A percentile compares a stretch with the other conserved stretches of the same genome.
phyloP scores from a whole-genome alignment of 2,888 invertebrate genomes.

The Tanytarsus gracilentus region DNA sequence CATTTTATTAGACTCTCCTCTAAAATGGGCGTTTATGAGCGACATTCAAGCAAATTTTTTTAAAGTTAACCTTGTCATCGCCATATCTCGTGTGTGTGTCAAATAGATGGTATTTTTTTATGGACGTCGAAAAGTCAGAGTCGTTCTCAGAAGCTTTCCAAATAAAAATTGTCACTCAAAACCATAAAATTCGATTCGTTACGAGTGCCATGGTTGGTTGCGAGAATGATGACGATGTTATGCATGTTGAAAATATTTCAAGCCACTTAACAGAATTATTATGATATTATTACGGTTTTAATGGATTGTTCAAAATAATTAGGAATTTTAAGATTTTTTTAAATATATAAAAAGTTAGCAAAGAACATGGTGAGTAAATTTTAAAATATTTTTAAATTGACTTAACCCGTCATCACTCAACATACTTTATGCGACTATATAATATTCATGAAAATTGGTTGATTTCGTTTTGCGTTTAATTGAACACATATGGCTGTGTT shows the following conservation, averaged over 20 bases:
- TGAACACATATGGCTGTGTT: constrained; percentile 28
- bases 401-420: too few species aligned
- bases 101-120: too few species aligned
- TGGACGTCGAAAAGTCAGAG: too few species aligned
- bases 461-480: constrained; percentile 23
- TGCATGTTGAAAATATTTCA: background rate
- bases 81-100: background rate
- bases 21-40: constrained; percentile 19
- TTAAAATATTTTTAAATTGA: too few species aligned
- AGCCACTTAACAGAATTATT: background rate
- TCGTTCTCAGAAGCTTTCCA: background rate
- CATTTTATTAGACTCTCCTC: constrained; percentile 22
- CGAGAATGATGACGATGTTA: background rate
- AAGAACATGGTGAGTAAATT: background rate
- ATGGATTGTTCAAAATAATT: background rate
- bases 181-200: background rate
- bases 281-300: background rate
- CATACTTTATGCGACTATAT: too few species aligned
- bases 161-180: background rate
- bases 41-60: too few species aligned
- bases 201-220: background rate
- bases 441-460: too few species aligned
- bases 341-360: too few species aligned
- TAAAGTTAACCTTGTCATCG: background rate
- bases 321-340: background rate